These are phyloP conservation scores for Hylaea fasciaria DNA, from an alignment of 2,888 invertebrate species.

Conservation along the genomic window DNA sequence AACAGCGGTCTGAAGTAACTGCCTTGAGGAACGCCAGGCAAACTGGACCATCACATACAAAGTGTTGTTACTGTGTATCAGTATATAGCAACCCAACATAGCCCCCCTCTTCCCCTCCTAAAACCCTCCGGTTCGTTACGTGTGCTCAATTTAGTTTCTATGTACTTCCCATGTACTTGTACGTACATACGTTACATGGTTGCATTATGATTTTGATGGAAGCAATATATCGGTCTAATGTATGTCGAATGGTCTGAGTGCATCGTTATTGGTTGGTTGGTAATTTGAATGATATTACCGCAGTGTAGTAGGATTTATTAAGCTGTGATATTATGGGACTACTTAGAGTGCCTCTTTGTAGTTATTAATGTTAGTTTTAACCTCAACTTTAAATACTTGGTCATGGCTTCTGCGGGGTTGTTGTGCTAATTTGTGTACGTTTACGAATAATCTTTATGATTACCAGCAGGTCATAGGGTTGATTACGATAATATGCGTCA, in stretches of 20 bases:
- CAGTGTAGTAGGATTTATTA: no score
- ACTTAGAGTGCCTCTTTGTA: no score
- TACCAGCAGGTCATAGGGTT: no score
- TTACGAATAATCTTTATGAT: no score
- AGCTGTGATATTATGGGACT: no score
- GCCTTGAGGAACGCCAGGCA: no score
- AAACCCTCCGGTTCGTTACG: slow-evolving; percentile 56
- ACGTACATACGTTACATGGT: slow-evolving; percentile 34
- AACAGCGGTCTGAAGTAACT: no score
- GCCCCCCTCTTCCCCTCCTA: slow-evolving; percentile 47
- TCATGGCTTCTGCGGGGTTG: no score
- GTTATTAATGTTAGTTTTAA: no score
- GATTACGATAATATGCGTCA: no score
- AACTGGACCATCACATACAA: neutral
- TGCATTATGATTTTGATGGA: slow-evolving; percentile 40
- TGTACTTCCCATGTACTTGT: slow-evolving; percentile 41
- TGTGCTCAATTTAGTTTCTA: slow-evolving; percentile 68
- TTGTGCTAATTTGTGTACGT: no score
- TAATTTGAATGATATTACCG: neutral
- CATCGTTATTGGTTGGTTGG: slow-evolving; percentile 8
- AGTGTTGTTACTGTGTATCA: slow-evolving; percentile 6
- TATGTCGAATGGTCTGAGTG: neutral
- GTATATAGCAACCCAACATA: slow-evolving; percentile 5
- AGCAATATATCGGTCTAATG: slow-evolving; percentile 9
- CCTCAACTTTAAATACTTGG: no score